Evolutionary conservation across 23 tunicate species (phyloP).

Genomic region (Halocynthia aurantium): DNA sequence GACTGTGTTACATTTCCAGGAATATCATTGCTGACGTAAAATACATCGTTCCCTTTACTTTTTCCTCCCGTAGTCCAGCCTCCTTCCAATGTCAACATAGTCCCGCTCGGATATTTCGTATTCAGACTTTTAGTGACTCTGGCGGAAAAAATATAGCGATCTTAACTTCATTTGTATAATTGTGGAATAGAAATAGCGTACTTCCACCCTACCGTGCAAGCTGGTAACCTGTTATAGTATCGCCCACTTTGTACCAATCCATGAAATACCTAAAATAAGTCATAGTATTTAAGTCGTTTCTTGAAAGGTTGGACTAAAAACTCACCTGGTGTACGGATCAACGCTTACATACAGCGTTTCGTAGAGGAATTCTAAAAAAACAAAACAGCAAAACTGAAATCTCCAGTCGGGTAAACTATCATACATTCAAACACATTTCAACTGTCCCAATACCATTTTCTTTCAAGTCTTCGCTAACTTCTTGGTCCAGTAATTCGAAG

Average conservation of each 20-base stretch:
- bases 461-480: no score
- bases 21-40: conserved; percentile 13
- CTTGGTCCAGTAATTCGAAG: no score
- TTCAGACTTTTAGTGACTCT: conserved; percentile 13
- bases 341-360: conserved; percentile 10
- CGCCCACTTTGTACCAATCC: conserved; percentile 8
- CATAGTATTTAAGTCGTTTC: not conserved
- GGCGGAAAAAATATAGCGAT: not conserved
- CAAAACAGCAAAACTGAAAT: not conserved
- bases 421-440: no score
- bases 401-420: no score
- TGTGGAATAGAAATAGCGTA: not conserved
- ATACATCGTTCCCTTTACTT: conserved; percentile 11
- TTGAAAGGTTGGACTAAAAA: not conserved
- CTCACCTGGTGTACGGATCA: conserved; percentile 21
- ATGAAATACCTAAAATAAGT: conserved; percentile 7
- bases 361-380: conserved; percentile 15
- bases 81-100: not conserved
- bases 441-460: no score
- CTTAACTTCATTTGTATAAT: not conserved
- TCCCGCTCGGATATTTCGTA: conserved; percentile 3
- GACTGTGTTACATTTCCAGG: conserved; percentile 12
- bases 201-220: conserved; percentile 1
- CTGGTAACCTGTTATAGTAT: conserved; percentile 21
- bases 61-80: conserved; percentile 26